phyloP scores from a whole-genome alignment of 1,140 invertebrate genomes.

The Diabrotica undecimpunctata region DNA sequence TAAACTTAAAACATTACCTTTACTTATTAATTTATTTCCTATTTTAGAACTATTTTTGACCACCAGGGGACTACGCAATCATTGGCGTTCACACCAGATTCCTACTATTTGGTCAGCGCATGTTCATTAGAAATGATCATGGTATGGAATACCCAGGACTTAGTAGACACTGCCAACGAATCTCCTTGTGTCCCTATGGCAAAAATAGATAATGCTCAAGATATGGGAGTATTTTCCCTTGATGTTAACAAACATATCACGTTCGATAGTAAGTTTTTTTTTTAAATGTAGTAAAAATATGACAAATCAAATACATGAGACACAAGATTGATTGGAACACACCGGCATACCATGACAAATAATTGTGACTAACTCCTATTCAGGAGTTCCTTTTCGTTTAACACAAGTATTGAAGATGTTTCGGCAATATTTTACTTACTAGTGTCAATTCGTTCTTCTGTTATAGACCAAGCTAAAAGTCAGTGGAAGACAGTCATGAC shows the following conservation, averaged over 20 bases:
- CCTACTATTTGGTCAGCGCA: conserved; percentile 61
- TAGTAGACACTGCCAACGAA: conserved; percentile 48
- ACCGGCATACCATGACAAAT: no score
- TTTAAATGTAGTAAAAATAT: no score
- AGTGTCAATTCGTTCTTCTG: no score
- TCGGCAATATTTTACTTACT: no score
- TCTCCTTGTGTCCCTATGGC: conserved; percentile 43
- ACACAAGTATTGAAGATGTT: no score
- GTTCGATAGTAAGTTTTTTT: conserved; percentile 40
- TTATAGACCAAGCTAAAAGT: no score
- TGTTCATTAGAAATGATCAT: conserved; percentile 64
- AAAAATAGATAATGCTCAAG: conserved; percentile 65
- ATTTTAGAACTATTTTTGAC: conserved; percentile 57
- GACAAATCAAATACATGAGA: no score
- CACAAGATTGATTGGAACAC: no score
- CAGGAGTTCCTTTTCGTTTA: no score
- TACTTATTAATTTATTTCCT: not conserved
- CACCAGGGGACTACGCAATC: conserved; percentile 66
- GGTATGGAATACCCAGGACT: conserved; percentile 58
- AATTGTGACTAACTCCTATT: no score
- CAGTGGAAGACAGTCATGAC: no score
- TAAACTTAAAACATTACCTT: no score
- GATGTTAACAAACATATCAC: conserved; percentile 55
- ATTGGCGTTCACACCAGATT: conserved; percentile 64
- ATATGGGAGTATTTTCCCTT: conserved; percentile 66